These are phyloP conservation scores for Myrmecobius fasciatus DNA, from an alignment of 2,113 vertebrate genomes.

Conservation along the genomic window DNA sequence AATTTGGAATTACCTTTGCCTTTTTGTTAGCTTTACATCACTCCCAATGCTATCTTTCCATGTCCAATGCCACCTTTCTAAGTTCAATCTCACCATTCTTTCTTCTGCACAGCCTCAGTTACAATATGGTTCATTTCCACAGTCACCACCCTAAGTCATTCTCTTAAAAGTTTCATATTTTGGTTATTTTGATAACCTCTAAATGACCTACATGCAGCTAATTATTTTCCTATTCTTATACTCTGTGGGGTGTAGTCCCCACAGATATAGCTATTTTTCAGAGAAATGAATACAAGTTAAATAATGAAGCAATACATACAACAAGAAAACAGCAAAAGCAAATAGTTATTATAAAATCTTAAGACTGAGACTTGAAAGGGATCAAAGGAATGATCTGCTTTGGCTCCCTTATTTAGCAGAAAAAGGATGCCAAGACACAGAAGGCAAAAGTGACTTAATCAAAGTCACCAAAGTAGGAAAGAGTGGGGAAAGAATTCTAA, in stretches of 20 bases:
- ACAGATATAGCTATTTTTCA: neutral
- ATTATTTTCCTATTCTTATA: neutral
- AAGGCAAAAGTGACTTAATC: neutral
- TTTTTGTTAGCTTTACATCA: constrained; percentile 12
- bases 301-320: neutral
- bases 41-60: too few relatives aligned
- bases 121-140: constrained; percentile 8
- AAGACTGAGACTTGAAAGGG: neutral
- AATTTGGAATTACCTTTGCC: constrained; percentile 33
- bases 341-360: neutral
- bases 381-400: neutral
- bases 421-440: neutral
- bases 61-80: neutral
- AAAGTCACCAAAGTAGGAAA: neutral
- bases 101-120: neutral
- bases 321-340: neutral
- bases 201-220: neutral
- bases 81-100: neutral
- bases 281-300: neutral
- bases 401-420: neutral
- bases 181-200: neutral
- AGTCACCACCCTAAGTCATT: neutral
- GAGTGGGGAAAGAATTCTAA: neutral
- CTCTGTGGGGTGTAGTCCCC: neutral
- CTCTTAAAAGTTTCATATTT: neutral